Conservation (phyloP, 2,797 vertebrate species). For the Paguma larvata region DNA sequence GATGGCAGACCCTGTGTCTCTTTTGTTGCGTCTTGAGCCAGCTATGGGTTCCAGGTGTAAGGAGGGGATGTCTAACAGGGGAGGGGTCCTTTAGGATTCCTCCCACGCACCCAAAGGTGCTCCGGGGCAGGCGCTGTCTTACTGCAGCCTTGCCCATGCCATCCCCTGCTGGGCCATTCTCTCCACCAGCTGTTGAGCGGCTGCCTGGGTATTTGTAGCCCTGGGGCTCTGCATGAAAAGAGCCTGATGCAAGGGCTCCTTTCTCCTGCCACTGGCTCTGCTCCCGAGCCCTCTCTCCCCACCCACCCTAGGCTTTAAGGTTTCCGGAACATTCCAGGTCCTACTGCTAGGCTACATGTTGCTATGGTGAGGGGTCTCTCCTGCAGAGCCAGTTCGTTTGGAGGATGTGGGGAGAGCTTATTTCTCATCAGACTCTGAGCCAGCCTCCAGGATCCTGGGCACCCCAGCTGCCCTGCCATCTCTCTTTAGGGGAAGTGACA, state of each 20-base stretch:
- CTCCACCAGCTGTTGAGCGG: constrained; percentile 4
- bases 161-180: not conserved
- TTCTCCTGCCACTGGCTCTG: not conserved
- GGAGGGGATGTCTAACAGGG: not conserved
- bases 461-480: not conserved
- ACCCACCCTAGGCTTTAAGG: not conserved
- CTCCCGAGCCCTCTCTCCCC: not conserved
- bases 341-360: not conserved
- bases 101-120: not conserved
- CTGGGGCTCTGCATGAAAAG: not conserved
- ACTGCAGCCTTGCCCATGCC: not conserved
- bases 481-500: not conserved
- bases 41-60: not conserved
- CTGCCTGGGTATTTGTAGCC: constrained; percentile 38
- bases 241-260: not conserved
- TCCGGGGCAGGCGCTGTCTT: not conserved
- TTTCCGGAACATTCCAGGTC: constrained; percentile 48
- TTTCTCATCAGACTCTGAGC: not conserved
- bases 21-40: not conserved
- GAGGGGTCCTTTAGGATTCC: not conserved
- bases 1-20: not conserved
- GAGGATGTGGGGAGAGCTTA: not conserved
- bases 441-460: not conserved
- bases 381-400: not conserved
- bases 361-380: not conserved